These are phyloP conservation scores for Caradrina clavipalpis DNA, from an alignment of 2,888 invertebrate species.

Conservation along the genomic window DNA sequence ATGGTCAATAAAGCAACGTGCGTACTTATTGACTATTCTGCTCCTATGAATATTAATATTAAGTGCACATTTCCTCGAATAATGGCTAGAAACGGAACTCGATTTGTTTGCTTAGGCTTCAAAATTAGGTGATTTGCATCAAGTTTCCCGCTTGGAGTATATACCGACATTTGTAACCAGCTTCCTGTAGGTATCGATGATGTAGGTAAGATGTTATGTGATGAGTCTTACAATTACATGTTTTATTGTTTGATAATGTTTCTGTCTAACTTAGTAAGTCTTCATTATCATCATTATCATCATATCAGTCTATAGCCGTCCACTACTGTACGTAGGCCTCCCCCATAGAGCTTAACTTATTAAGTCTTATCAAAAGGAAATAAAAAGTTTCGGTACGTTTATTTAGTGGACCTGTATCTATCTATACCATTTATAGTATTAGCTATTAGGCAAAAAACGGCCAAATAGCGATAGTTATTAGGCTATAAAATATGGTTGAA, in stretches of 20 bases:
- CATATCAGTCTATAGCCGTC: too few species aligned
- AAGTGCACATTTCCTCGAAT: constrained; percentile 64
- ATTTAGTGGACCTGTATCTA: too few species aligned
- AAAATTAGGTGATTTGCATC: constrained; percentile 58
- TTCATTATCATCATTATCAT: too few species aligned
- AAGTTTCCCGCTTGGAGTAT: constrained; percentile 45
- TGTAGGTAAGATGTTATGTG: background rate
- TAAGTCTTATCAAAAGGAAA: too few species aligned
- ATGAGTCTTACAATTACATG: background rate
- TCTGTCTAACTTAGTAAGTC: too few species aligned
- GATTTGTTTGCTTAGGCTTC: constrained; percentile 44
- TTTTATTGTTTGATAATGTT: background rate
- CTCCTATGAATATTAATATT: constrained; percentile 64
- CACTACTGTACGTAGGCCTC: too few species aligned
- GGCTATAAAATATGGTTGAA: too few species aligned
- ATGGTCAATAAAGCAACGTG: constrained; percentile 63
- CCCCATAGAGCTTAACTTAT: too few species aligned
- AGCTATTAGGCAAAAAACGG: too few species aligned
- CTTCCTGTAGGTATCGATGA: constrained; percentile 32
- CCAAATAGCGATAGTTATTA: too few species aligned
- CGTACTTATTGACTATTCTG: constrained; percentile 50
- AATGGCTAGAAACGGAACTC: constrained; percentile 61
- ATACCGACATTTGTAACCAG: constrained; percentile 17
- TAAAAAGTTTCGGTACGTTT: too few species aligned
- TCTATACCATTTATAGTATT: too few species aligned